These are phyloP conservation scores for Leptoclinus maculatus DNA, from an alignment of 2,797 vertebrate species.

Conservation along the genomic window DNA sequence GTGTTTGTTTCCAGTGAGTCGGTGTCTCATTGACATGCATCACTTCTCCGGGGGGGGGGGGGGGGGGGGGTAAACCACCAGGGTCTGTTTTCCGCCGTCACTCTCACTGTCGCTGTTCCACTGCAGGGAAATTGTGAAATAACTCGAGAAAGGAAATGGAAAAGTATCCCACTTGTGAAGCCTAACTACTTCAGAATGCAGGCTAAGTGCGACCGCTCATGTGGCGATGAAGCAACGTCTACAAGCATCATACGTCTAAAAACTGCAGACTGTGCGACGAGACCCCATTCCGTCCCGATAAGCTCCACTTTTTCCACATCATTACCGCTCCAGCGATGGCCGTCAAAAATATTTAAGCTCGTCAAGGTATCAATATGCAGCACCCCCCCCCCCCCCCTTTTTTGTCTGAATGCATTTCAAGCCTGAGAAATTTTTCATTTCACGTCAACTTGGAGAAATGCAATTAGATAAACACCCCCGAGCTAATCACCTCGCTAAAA, in stretches of 20 bases:
- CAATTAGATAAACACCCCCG: conserved; percentile 67
- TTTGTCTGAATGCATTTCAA: conserved; percentile 68
- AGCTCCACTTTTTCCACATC: conserved; percentile 53
- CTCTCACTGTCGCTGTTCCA: conserved; percentile 13
- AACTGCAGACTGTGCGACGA: conserved; percentile 13
- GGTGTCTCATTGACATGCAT: conserved; percentile 33
- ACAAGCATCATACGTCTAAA: conserved; percentile 21
- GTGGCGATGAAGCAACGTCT: conserved; percentile 27
- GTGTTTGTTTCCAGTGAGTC: conserved; percentile 12
- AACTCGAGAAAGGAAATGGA: conserved; percentile 14
- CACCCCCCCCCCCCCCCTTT: too few relatives aligned
- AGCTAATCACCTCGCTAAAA: conserved; percentile 66
- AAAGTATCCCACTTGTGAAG: conserved; percentile 20
- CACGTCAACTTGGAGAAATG: conserved; percentile 54
- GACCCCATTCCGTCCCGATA: conserved; percentile 44
- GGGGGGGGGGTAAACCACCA: not conserved
- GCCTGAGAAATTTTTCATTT: conserved; percentile 66
- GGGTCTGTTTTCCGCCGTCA: conserved; percentile 39
- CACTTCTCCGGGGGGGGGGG: conserved; percentile 10
- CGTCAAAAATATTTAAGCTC: conserved; percentile 56
- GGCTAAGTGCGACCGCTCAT: conserved; percentile 25
- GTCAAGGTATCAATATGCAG: conserved; percentile 53
- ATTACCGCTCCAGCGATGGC: conserved; percentile 51
- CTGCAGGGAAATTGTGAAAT: conserved; percentile 31
- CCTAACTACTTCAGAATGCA: conserved; percentile 15